phyloP scores from a whole-genome alignment of 2,113 vertebrate species.

The Pelvicachromis taeniatus region DNA sequence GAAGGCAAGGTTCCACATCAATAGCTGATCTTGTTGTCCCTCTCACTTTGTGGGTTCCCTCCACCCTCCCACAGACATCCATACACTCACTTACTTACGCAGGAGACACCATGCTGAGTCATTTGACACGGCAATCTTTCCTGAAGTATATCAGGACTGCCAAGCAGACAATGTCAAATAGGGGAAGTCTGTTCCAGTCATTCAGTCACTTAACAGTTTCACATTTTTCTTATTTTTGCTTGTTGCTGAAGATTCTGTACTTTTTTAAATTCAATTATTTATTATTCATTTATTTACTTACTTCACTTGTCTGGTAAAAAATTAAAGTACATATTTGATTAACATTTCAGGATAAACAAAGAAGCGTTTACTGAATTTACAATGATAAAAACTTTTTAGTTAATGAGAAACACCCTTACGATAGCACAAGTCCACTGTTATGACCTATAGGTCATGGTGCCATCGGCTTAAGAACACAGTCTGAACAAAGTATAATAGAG shows the following conservation, averaged over 20 bases:
- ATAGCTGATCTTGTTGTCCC: conserved; percentile 15
- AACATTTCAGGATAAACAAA: background rate
- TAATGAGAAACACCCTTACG: background rate
- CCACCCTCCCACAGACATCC: background rate
- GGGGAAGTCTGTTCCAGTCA: background rate
- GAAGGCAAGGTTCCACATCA: conserved; percentile 2
- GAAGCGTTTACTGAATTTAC: background rate
- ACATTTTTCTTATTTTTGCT: background rate
- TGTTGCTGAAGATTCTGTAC: background rate
- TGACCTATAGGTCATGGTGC: background rate
- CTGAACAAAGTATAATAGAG: background rate
- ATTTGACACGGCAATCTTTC: conserved; percentile 34
- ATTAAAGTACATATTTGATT: background rate
- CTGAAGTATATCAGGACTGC: conserved; percentile 26
- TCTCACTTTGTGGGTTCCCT: background rate
- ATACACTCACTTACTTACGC: background rate
- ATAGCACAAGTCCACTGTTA: background rate
- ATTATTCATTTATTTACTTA: background rate
- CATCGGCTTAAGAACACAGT: background rate
- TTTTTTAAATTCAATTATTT: background rate
- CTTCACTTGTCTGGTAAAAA: background rate
- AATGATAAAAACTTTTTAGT: background rate
- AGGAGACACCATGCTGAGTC: conserved; percentile 35
- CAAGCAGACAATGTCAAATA: conserved; percentile 40
- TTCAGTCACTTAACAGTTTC: conserved; percentile 1